Evolutionary conservation across 2,888 invertebrate genomes (phyloP).

Genomic region (Neoitamus cyanurus): DNA sequence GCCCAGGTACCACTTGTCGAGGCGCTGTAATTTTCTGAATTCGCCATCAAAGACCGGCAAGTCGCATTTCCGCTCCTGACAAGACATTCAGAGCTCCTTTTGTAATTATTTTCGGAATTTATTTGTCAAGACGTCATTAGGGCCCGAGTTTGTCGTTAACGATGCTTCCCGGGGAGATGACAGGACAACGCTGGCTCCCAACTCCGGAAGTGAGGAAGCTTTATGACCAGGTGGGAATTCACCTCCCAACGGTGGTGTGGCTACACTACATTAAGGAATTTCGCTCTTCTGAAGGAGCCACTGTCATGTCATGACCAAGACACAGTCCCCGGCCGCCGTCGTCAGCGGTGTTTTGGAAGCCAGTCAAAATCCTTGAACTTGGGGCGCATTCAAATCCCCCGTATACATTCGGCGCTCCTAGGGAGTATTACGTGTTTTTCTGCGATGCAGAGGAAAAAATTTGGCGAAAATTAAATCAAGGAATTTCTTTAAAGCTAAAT

Average conservation of each 20-base stretch:
- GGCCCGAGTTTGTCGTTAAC: background rate
- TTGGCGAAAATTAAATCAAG: background rate
- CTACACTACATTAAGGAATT: background rate
- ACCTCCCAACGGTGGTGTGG: background rate
- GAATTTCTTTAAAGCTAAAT: background rate
- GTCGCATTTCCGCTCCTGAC: background rate
- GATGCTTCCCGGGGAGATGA: background rate
- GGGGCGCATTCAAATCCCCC: background rate
- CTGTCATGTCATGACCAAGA: too few relatives aligned
- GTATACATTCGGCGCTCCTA: background rate
- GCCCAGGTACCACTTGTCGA: background rate
- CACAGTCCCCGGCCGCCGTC: too few relatives aligned
- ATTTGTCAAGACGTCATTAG: slow-evolving; percentile 29
- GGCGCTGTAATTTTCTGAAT: background rate
- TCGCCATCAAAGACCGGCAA: background rate
- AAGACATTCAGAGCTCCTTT: background rate
- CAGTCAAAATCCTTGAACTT: background rate
- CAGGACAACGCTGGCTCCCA: background rate
- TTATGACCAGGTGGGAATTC: background rate
- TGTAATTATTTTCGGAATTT: slow-evolving; percentile 36
- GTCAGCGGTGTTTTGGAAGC: background rate
- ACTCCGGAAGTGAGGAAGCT: background rate
- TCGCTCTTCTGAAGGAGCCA: background rate
- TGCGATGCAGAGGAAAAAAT: background rate
- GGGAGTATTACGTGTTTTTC: background rate